Evolutionary conservation across 1,140 invertebrate species (phyloP).

Genomic region (Drosophila tristis): DNA sequence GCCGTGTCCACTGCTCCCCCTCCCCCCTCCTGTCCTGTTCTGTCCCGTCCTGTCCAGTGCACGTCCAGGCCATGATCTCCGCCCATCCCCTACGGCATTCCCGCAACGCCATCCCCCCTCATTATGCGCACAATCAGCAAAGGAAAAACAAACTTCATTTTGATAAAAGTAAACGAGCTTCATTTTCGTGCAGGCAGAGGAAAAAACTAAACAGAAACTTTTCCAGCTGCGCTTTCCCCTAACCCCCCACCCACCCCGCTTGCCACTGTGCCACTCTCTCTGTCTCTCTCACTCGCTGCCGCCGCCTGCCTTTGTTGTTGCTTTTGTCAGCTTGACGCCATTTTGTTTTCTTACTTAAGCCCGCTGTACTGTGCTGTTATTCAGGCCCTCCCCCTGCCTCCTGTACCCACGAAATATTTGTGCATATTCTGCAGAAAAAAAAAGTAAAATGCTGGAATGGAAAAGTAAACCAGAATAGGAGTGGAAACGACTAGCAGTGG

Average conservation of each 20-base stretch:
- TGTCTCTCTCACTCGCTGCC: neutral
- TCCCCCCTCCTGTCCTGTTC: neutral
- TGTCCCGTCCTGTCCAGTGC: constrained; percentile 16
- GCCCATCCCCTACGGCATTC: neutral
- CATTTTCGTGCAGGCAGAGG: constrained; percentile 34
- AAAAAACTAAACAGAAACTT: constrained; percentile 62
- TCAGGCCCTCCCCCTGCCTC: neutral
- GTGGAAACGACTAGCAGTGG: neutral
- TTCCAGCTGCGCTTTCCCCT: constrained; percentile 44
- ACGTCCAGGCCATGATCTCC: constrained; percentile 25
- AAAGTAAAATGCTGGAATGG: constrained; percentile 15
- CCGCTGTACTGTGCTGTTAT: constrained; percentile 1
- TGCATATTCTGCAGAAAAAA: constrained; percentile 62
- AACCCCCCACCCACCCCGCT: neutral
- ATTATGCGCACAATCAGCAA: constrained; percentile 59
- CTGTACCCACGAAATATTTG: constrained; percentile 50
- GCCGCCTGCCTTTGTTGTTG: constrained; percentile 12
- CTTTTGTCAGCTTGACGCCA: constrained; percentile 68
- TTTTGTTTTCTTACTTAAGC: constrained; percentile 69
- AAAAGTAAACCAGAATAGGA: constrained; percentile 35
- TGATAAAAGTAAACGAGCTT: constrained; percentile 71
- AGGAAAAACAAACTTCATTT: constrained; percentile 61
- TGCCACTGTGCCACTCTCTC: too few relatives aligned
- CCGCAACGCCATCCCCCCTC: constrained; percentile 5
- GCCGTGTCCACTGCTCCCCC: too few relatives aligned